These are phyloP conservation scores for Kryphioiulus occultus DNA, from an alignment of 2,888 invertebrate species.

Conservation along the genomic window DNA sequence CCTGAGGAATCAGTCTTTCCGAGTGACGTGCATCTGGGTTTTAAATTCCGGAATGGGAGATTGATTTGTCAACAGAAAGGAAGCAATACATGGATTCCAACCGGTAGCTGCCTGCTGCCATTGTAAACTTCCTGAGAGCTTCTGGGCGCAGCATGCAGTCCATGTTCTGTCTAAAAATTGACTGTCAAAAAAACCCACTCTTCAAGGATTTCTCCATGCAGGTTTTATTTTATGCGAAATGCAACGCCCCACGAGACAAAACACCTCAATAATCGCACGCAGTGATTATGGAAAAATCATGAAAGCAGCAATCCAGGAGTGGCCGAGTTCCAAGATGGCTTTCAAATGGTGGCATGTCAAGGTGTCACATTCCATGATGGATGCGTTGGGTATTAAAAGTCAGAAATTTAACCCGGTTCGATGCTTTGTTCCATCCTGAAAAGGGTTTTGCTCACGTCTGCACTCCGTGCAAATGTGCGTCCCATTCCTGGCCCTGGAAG, in stretches of 20 bases:
- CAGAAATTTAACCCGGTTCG: not conserved
- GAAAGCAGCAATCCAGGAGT: not conserved
- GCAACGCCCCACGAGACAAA: too few relatives aligned
- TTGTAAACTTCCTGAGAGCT: not conserved
- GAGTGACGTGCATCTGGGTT: not conserved
- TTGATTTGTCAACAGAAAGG: not conserved
- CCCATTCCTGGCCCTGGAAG: not conserved
- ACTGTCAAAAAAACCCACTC: not conserved
- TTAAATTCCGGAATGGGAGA: not conserved
- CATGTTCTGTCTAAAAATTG: not conserved
- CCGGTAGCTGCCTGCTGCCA: not conserved
- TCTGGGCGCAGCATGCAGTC: not conserved
- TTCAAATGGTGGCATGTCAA: not conserved
- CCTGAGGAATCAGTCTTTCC: not conserved
- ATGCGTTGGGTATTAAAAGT: constrained; percentile 7
- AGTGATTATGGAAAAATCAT: not conserved
- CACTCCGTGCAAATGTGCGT: not conserved
- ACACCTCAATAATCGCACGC: too few relatives aligned
- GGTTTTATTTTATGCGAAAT: too few relatives aligned
- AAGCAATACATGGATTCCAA: not conserved
- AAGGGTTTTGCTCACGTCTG: not conserved
- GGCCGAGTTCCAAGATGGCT: not conserved
- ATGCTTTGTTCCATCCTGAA: not conserved
- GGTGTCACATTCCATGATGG: constrained; percentile 8
- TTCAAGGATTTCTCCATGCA: too few relatives aligned